Evolutionary conservation across 2,888 invertebrate genomes (phyloP).

Genomic region (Scaptomyza polygonia): DNA sequence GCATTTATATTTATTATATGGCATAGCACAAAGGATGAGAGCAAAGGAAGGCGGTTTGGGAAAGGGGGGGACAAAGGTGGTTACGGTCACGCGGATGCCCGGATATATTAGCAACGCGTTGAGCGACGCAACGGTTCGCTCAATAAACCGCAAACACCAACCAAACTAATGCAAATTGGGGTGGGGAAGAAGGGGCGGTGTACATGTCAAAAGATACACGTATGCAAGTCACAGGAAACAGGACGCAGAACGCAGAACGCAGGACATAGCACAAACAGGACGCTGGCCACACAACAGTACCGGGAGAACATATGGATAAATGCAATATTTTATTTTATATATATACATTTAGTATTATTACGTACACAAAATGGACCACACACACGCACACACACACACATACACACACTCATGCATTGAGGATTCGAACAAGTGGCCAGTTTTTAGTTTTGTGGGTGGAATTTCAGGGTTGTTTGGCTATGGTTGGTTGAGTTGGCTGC

Average conservation of each 20-base stretch:
- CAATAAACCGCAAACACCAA: slow-evolving; percentile 70
- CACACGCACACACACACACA: slow-evolving; percentile 1
- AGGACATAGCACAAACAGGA: slow-evolving; percentile 22
- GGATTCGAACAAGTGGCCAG: slow-evolving; percentile 68
- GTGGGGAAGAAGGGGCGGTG: not conserved
- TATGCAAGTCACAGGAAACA: slow-evolving; percentile 44
- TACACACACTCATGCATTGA: not conserved
- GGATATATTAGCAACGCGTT: slow-evolving; percentile 73
- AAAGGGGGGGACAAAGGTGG: slow-evolving; percentile 31
- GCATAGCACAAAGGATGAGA: not conserved
- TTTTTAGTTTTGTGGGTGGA: slow-evolving; percentile 55
- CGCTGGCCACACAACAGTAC: slow-evolving; percentile 30
- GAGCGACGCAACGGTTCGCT: slow-evolving; percentile 51
- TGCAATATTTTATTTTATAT: slow-evolving; percentile 76
- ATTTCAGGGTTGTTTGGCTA: slow-evolving; percentile 7
- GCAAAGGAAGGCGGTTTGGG: not conserved
- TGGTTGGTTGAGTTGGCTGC: slow-evolving; percentile 34
- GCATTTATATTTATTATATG: slow-evolving; percentile 74
- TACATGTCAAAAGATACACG: slow-evolving; percentile 51
- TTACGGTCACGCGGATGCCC: slow-evolving; percentile 60
- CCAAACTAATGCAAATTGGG: not conserved
- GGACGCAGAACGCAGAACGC: slow-evolving; percentile 18
- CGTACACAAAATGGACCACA: slow-evolving; percentile 42
- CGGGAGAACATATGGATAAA: slow-evolving; percentile 57
- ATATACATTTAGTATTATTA: slow-evolving; percentile 67